Evolutionary conservation across 2,113 vertebrate species (phyloP).

Genomic region (Empidonax traillii): DNA sequence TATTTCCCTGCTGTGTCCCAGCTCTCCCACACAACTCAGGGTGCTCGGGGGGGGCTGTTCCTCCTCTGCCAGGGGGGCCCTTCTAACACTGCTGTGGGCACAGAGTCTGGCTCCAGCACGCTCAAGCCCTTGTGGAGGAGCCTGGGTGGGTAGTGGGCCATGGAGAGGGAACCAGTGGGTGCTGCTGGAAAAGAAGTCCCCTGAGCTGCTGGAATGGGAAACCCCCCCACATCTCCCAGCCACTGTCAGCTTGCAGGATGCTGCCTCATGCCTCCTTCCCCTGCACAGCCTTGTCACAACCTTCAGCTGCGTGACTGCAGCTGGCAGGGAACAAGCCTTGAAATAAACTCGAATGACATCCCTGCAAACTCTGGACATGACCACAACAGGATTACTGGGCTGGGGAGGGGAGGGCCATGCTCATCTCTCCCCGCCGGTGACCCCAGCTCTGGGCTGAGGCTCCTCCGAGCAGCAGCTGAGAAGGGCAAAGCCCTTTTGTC

Average conservation of each 20-base stretch:
- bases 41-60: not conserved
- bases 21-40: not conserved
- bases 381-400: not conserved
- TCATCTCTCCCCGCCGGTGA: not conserved
- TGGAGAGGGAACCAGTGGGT: fast-evolving
- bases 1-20: not conserved
- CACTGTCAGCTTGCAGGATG: not conserved
- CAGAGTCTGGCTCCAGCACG: fast-evolving
- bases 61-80: not conserved
- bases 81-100: not conserved
- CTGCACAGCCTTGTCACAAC: conserved; percentile 9
- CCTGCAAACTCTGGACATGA: not conserved
- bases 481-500: not conserved
- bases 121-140: not conserved
- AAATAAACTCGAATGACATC: conserved; percentile 30
- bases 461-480: not conserved
- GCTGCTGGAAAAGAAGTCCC: not conserved
- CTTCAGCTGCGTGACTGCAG: conserved; percentile 36
- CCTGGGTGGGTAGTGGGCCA: not conserved
- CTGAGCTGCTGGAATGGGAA: fast-evolving
- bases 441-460: not conserved
- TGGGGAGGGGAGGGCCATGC: not conserved
- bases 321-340: conserved; percentile 30
- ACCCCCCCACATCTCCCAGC: not conserved
- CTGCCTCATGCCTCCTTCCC: not conserved